These are phyloP conservation scores for Lates calcarifer DNA, from an alignment of 2,113 vertebrate species.

Conservation along the genomic window DNA sequence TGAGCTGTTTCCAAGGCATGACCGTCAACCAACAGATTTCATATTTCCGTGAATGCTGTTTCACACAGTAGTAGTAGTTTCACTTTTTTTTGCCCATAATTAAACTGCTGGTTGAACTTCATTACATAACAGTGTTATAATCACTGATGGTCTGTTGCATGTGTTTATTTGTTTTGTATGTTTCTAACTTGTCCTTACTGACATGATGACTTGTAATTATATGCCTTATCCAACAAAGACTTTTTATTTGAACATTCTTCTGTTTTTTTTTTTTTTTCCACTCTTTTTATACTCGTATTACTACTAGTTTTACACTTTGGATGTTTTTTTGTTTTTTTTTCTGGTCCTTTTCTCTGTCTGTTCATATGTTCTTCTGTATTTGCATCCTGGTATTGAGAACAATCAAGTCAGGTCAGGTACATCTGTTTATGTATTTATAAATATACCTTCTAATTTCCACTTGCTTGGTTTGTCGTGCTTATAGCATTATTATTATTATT, in stretches of 20 bases:
- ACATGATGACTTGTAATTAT: not conserved
- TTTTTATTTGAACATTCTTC: too few relatives aligned
- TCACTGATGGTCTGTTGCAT: not conserved
- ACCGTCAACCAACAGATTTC: not conserved
- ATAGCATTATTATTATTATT: not conserved
- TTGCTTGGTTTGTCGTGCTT: not conserved
- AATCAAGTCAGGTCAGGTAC: not conserved
- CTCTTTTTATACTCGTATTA: not conserved
- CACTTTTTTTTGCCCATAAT: not conserved
- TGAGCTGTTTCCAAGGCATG: not conserved
- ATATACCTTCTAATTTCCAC: not conserved
- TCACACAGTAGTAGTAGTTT: not conserved
- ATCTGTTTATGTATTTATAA: not conserved
- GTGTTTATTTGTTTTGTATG: not conserved
- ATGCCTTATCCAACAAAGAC: constrained; percentile 2
- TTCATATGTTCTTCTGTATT: not conserved
- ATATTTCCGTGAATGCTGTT: not conserved
- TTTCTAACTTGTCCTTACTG: not conserved
- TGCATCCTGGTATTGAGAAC: not conserved
- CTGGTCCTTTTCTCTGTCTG: not conserved
- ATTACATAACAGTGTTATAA: not conserved
- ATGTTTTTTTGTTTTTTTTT: too few relatives aligned
- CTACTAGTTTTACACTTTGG: too few relatives aligned
- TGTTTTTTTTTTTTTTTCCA: too few relatives aligned
- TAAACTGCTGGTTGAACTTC: not conserved